Evolutionary conservation across 2,113 vertebrate genomes (phyloP).

Genomic region (Dicerorhinus sumatrensis): DNA sequence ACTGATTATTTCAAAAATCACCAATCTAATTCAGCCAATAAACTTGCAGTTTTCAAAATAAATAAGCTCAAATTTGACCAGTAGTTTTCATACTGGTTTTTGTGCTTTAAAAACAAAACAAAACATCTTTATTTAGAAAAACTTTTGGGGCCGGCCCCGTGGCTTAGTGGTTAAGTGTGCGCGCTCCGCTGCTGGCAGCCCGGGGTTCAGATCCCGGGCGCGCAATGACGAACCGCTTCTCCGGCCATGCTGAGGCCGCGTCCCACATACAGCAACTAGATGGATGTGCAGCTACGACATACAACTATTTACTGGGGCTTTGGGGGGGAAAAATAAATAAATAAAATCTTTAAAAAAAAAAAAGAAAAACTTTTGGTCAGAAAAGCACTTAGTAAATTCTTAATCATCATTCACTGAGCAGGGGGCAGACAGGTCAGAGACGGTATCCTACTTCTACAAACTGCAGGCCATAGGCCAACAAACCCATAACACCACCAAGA

Average conservation of each 20-base stretch:
- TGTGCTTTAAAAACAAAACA: neutral
- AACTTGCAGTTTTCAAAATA: neutral
- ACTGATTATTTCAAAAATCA: neutral
- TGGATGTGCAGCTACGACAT: too few relatives aligned
- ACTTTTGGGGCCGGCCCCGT: too few relatives aligned
- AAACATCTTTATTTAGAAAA: neutral
- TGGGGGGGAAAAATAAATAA: too few relatives aligned
- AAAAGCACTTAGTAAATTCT: neutral
- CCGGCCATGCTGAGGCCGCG: too few relatives aligned
- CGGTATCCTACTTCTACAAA: neutral
- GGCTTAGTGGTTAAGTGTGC: too few relatives aligned
- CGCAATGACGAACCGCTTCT: too few relatives aligned
- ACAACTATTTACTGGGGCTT: too few relatives aligned
- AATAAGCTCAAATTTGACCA: slow-evolving; percentile 3
- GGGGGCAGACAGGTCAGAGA: neutral
- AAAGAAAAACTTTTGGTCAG: neutral
- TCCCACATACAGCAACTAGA: too few relatives aligned
- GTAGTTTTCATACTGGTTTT: neutral
- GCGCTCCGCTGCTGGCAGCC: too few relatives aligned
- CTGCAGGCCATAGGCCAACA: fast-evolving
- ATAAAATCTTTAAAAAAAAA: too few relatives aligned
- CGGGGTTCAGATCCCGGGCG: too few relatives aligned
- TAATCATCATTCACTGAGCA: neutral
- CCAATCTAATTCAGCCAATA: neutral
- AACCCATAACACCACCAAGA: neutral